Conservation (phyloP, 2,888 invertebrate genomes). For the Hoplodrina ambigua region DNA sequence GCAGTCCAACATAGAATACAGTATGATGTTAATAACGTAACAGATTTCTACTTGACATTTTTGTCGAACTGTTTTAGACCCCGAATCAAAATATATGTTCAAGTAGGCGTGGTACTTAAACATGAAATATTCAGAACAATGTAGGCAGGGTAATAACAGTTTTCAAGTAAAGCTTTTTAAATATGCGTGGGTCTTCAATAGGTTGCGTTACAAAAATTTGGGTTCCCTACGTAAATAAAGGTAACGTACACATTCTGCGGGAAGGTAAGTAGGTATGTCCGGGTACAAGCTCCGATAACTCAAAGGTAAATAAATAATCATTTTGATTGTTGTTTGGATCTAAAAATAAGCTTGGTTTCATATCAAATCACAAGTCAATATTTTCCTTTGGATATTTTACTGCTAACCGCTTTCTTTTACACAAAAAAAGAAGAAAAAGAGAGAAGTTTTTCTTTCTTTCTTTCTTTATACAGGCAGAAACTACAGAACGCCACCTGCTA, state of each 20-base stretch:
- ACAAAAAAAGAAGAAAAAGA: too few species aligned
- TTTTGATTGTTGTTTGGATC: not conserved
- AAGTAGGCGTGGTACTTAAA: not conserved
- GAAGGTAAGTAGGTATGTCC: not conserved
- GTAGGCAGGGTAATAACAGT: not conserved
- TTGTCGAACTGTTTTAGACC: not conserved
- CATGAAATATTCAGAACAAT: constrained; percentile 9
- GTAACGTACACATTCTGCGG: not conserved
- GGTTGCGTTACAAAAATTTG: constrained; percentile 3
- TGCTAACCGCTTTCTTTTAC: not conserved
- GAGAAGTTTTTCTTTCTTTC: too few species aligned
- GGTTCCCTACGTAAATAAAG: not conserved
- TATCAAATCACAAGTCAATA: not conserved
- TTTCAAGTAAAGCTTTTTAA: not conserved
- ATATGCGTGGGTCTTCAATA: constrained; percentile 7
- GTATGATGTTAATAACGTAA: not conserved
- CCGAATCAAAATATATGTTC: not conserved
- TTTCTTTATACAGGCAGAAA: too few species aligned
- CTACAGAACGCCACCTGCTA: too few species aligned
- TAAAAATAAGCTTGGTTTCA: constrained; percentile 11
- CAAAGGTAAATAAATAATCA: constrained; percentile 13
- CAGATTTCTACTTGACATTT: not conserved
- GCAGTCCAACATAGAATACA: too few species aligned
- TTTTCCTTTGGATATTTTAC: not conserved
- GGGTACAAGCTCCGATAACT: not conserved